phyloP scores from a whole-genome alignment of 2,113 vertebrate genomes.

The Anas platyrhynchos region DNA sequence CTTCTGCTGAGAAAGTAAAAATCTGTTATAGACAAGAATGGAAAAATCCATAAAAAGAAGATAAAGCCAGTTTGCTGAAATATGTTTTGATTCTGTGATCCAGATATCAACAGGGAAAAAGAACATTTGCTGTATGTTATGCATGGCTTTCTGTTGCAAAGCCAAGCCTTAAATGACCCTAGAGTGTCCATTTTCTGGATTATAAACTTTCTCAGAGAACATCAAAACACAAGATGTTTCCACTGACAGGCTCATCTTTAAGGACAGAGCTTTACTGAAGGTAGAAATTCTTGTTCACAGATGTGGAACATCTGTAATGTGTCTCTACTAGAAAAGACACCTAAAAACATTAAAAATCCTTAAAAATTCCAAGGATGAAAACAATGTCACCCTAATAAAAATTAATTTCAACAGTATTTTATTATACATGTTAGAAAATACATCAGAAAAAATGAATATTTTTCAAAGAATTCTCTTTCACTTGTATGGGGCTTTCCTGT shows the following conservation, averaged over 20 bases:
- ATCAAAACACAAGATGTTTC: background rate
- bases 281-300: background rate
- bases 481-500: background rate
- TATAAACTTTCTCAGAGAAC: slow-evolving; percentile 3
- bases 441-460: background rate
- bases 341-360: background rate
- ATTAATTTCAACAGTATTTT: background rate
- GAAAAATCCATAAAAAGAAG: background rate
- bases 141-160: background rate
- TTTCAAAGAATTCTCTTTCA: background rate
- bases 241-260: background rate
- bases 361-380: background rate
- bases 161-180: slow-evolving; percentile 18
- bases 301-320: background rate
- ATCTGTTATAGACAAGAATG: background rate
- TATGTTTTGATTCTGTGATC: slow-evolving; percentile 27
- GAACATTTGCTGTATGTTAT: slow-evolving; percentile 14
- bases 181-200: background rate
- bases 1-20: background rate
- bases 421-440: background rate
- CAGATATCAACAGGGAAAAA: slow-evolving; percentile 34
- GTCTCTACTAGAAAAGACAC: background rate
- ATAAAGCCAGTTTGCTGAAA: slow-evolving; percentile 8
- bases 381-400: background rate
- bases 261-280: background rate